Base-by-base conservation (phyloP, 2,113 vertebrate species). In the Gorsachius goisagi region DNA sequence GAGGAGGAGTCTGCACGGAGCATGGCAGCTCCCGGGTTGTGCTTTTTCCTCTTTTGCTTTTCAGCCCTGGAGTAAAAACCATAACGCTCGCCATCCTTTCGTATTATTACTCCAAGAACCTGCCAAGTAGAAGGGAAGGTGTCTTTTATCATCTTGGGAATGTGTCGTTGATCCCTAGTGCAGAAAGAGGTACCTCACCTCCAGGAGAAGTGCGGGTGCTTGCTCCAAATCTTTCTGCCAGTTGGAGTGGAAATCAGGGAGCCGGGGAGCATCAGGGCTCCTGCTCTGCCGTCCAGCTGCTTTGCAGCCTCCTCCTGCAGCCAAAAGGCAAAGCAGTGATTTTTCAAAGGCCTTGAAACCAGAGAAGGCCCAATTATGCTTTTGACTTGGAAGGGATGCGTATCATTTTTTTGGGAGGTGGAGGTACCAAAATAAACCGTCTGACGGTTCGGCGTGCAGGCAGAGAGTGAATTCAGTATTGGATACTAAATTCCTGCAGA, bases 11-110 rank as follows among this genome's bases (percentile, higher is more conserved):
- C 26, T 33, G 67, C 9, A 3, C 15, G 5, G 21, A 37, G 59
- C 27, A 14, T 1, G 13, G 21, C 23, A n/a, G n/a, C 60, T 44
- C 66, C 0, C 2, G 26, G 13, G 24, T 64, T 74, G 32, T 2
- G 1, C 47, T 83, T 39, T 26, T 39, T 26, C 35, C 63, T 84
- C 49, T 33, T 20, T 4, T 0, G 2, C 68, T 77, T 49, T 9
- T 56, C 37, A 3, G 9, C n/a, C 76, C 82, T 45, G 35, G 9
- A 16, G 37, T 26, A 24, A 15, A 60, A 76, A 3, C 32, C 14
- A 0, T 4, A 22, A 2, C 5, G 0, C 66, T 71, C 9, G 0
- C 62, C 28, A 7, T 89, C 49, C 60, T 64, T 16, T 6, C 4
- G 0, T 21, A 35, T 21, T 30, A 0, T 1, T 27, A 58, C 85